A percentile compares a stretch with the other conserved stretches of the same genome.
phyloP scores from a whole-genome alignment of 2,888 invertebrate species.

The Volucella zonaria region DNA sequence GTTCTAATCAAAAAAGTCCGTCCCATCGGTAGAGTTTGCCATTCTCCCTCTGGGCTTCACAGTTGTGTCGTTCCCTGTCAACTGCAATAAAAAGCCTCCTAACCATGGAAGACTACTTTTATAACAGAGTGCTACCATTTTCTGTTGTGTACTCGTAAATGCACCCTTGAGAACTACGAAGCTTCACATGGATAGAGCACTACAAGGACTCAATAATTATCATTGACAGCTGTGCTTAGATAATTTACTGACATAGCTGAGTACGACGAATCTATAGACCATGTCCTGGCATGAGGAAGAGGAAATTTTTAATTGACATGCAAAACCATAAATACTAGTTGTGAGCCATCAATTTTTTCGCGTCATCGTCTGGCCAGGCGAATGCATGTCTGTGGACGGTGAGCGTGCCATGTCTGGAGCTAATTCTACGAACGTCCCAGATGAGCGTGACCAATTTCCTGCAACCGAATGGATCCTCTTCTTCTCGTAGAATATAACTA shows the following conservation, averaged over 20 bases:
- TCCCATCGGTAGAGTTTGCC: not conserved
- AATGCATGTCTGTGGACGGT: constrained; percentile 16
- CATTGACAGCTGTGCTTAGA: constrained; percentile 41
- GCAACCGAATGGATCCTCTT: constrained; percentile 18
- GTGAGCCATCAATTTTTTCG: constrained; percentile 29
- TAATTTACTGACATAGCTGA: constrained; percentile 34
- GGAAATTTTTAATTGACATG: not conserved
- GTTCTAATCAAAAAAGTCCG: constrained; percentile 26
- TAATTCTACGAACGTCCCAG: not conserved
- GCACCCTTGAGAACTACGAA: not conserved
- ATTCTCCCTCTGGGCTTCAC: not conserved
- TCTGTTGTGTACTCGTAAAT: constrained; percentile 30
- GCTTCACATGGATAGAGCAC: constrained; percentile 9
- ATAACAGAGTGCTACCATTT: not conserved
- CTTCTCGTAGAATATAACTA: not conserved
- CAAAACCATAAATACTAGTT: not conserved
- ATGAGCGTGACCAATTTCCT: constrained; percentile 39
- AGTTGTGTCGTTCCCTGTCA: constrained; percentile 11
- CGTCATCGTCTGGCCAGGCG: not conserved
- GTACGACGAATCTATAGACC: not conserved
- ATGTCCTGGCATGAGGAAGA: not conserved
- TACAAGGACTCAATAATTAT: constrained; percentile 42
- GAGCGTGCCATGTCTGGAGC: constrained; percentile 4
- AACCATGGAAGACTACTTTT: constrained; percentile 4
- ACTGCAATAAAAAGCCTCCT: constrained; percentile 26